A percentile compares a stretch with the other conserved stretches of the same genome.
Evolutionary conservation across 2,888 invertebrate genomes (phyloP).

Genomic region (Embidobia sp.): DNA sequence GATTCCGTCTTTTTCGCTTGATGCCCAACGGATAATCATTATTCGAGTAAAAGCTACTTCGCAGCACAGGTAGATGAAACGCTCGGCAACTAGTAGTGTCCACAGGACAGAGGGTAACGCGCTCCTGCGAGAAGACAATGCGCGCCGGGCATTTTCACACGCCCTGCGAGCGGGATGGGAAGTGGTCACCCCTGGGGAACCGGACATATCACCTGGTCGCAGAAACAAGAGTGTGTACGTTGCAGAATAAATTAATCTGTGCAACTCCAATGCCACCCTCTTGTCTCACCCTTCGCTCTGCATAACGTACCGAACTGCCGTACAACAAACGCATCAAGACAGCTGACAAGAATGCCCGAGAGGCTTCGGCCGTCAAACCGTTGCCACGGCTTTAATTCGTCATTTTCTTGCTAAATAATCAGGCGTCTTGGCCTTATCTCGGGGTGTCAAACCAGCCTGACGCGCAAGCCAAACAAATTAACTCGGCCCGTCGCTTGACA

Average conservation of each 20-base stretch:
- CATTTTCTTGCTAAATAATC: slow-evolving; percentile 37
- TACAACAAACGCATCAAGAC: slow-evolving; percentile 62
- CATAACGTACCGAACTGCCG: slow-evolving; percentile 57
- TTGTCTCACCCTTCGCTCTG: slow-evolving; percentile 59
- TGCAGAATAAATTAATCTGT: slow-evolving; percentile 76
- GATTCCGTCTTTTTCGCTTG: slow-evolving; percentile 56
- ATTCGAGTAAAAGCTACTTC: slow-evolving; percentile 67
- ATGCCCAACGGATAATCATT: slow-evolving; percentile 61
- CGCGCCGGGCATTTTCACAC: slow-evolving; percentile 74
- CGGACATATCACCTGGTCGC: slow-evolving; percentile 78
- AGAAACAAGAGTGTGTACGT: slow-evolving; percentile 69
- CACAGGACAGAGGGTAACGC: slow-evolving; percentile 58
- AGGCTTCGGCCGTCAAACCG: slow-evolving; percentile 44
- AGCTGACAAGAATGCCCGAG: slow-evolving; percentile 69
- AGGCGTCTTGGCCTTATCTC: background rate
- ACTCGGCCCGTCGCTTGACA: too few relatives aligned
- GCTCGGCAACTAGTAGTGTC: slow-evolving; percentile 56
- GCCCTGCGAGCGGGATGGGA: slow-evolving; percentile 65
- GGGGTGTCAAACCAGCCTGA: slow-evolving; percentile 13
- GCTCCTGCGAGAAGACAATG: slow-evolving; percentile 74
- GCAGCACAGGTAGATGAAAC: slow-evolving; percentile 65
- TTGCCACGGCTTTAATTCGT: slow-evolving; percentile 42
- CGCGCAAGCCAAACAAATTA: background rate
- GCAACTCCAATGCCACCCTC: slow-evolving; percentile 69
- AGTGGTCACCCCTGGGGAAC: slow-evolving; percentile 69